These are phyloP conservation scores for Phodopus roborovskii DNA, from an alignment of 2,113 vertebrate genomes.

Conservation along the genomic window DNA sequence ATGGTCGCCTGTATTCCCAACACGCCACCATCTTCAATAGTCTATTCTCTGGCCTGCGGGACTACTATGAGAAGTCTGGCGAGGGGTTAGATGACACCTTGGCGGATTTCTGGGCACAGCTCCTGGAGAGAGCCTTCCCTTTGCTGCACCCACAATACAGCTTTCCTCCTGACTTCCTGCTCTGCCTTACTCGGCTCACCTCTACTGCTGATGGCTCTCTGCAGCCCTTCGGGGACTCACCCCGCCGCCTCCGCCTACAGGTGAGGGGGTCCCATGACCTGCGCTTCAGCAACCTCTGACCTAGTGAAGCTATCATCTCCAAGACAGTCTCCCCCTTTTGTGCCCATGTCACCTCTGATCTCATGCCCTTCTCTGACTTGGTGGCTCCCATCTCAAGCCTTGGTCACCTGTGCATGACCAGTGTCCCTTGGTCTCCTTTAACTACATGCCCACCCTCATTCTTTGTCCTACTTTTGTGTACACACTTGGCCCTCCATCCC, in stretches of 20 bases:
- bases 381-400: constrained; percentile 18
- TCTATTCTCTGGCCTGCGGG: constrained; percentile 87
- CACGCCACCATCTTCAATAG: constrained; percentile 85
- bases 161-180: constrained; percentile 92
- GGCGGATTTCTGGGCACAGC: constrained; percentile 92
- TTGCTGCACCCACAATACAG: constrained; percentile 93
- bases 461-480: background rate
- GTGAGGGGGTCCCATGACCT: constrained; percentile 80
- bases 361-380: too few relatives aligned
- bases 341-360: background rate
- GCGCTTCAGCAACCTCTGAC: constrained; percentile 49
- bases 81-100: constrained; percentile 91
- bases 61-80: constrained; percentile 91
- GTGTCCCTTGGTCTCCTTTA: constrained; percentile 14
- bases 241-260: constrained; percentile 91
- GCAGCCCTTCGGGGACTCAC: constrained; percentile 92
- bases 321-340: background rate
- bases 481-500: background rate
- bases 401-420: background rate
- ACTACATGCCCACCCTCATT: background rate
- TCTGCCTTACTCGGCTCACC: constrained; percentile 90
- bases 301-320: background rate
- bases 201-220: constrained; percentile 87
- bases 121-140: constrained; percentile 92
- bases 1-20: constrained; percentile 92